phyloP scores from a whole-genome alignment of 2,888 invertebrate species.

The Hyposoter dolosus region DNA sequence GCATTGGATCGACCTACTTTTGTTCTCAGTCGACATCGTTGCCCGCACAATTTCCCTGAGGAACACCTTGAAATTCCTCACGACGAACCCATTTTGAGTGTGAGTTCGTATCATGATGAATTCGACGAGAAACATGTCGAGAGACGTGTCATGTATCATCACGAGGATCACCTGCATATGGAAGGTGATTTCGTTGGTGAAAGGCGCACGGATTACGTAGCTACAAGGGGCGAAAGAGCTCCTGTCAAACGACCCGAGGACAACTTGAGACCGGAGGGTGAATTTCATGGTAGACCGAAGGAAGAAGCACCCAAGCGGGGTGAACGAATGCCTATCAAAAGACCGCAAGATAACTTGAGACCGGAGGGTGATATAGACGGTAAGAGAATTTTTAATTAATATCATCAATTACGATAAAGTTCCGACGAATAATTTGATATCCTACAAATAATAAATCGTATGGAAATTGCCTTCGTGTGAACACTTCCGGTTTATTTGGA shows the following conservation, averaged over 20 bases:
- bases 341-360: constrained; percentile 84
- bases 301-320: constrained; percentile 86
- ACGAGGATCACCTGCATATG: constrained; percentile 90
- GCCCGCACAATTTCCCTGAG: constrained; percentile 88
- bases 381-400: constrained; percentile 55
- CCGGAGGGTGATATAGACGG: constrained; percentile 78
- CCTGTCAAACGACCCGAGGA: constrained; percentile 84
- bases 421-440: not conserved
- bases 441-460: not conserved
- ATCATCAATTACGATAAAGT: not conserved
- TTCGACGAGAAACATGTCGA: constrained; percentile 89
- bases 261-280: constrained; percentile 84
- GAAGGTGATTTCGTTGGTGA: constrained; percentile 88
- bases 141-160: constrained; percentile 87
- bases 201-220: constrained; percentile 85
- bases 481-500: not conserved
- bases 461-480: not conserved
- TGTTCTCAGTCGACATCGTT: constrained; percentile 91
- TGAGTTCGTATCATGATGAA: constrained; percentile 88
- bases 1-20: not conserved
- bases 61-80: constrained; percentile 81
- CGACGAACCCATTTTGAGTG: constrained; percentile 77
- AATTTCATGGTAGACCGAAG: constrained; percentile 83
- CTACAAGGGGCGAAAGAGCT: constrained; percentile 84
- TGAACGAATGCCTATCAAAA: constrained; percentile 83